Conservation (phyloP, 2,113 vertebrate species). For the human region DNA sequence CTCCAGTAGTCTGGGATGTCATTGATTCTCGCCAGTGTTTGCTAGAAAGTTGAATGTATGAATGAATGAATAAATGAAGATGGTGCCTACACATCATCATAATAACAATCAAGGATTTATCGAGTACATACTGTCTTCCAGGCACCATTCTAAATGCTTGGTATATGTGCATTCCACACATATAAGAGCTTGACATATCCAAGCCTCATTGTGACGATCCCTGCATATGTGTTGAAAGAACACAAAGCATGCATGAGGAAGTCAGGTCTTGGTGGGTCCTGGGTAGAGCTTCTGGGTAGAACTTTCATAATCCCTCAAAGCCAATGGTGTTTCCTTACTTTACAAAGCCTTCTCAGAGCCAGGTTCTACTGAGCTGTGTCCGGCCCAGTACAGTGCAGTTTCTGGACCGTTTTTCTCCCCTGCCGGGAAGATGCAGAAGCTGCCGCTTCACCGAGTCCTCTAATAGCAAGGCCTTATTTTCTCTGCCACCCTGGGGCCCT, state of each 20-base stretch:
- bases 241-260: background rate
- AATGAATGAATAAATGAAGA: background rate
- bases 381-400: conserved; percentile 66
- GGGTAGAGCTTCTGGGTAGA: background rate
- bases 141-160: background rate
- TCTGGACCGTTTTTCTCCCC: conserved; percentile 80
- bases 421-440: conserved; percentile 79
- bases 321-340: conserved; percentile 57
- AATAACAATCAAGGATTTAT: background rate
- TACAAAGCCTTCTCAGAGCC: conserved; percentile 53
- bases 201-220: accelerated
- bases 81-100: background rate
- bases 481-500: conserved; percentile 68
- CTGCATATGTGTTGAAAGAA: background rate
- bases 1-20: background rate
- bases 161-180: background rate
- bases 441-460: conserved; percentile 82
- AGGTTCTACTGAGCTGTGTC: conserved; percentile 52
- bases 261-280: background rate
- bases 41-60: background rate
- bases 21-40: background rate
- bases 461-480: conserved; percentile 85
- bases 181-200: background rate
- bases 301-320: background rate
- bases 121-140: background rate